phyloP scores from a whole-genome alignment of 35 echinoderm and acorn worm species.

The Ptychodera flava region DNA sequence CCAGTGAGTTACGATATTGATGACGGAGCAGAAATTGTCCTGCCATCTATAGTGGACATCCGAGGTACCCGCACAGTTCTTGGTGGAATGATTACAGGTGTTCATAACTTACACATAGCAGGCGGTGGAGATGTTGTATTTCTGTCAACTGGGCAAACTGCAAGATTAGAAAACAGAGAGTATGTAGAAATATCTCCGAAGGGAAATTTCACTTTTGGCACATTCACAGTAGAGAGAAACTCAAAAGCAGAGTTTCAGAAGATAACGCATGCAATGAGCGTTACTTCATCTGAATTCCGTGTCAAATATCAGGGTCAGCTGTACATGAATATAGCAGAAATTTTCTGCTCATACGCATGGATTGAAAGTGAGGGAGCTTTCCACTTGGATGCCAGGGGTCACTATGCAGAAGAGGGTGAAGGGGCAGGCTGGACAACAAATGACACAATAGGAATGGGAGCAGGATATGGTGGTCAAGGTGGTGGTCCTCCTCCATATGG shows the following conservation, averaged over 20 bases:
- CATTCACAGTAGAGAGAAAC: constrained; percentile 65
- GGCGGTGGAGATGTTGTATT: constrained; percentile 56
- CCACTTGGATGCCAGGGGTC: constrained; percentile 70
- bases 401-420: constrained; percentile 33
- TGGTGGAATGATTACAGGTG: constrained; percentile 64
- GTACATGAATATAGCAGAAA: constrained; percentile 73
- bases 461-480: constrained; percentile 88
- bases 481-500: constrained; percentile 83
- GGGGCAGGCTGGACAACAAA: constrained; percentile 62
- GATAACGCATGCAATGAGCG: constrained; percentile 55
- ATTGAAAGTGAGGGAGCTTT: constrained; percentile 85
- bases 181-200: constrained; percentile 51
- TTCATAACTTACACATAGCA: constrained; percentile 63
- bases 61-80: constrained; percentile 51
- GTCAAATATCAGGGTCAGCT: constrained; percentile 78
- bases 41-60: constrained; percentile 59
- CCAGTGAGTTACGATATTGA: constrained; percentile 77
- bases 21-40: constrained; percentile 70
- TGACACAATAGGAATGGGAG: constrained; percentile 64
- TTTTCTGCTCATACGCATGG: constrained; percentile 59
- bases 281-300: constrained; percentile 44
- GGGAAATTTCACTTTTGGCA: constrained; percentile 84
- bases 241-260: constrained; percentile 63
- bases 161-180: constrained; percentile 63
- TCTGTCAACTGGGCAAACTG: constrained; percentile 71